phyloP scores from a whole-genome alignment of 2,888 invertebrate genomes.

The Cistogaster globosa region DNA sequence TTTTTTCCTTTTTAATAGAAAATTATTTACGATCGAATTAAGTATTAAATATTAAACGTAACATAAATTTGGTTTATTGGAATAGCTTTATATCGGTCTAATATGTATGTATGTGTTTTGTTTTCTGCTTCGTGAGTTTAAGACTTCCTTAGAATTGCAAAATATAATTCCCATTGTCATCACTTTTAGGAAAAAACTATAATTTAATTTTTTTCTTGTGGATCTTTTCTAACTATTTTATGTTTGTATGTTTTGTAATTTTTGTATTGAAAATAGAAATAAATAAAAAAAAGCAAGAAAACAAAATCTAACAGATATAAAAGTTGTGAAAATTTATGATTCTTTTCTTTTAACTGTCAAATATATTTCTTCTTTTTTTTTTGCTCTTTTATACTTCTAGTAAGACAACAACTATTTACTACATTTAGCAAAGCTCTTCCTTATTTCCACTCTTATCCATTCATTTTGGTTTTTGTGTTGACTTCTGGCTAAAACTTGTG shows the following conservation, averaged over 20 bases:
- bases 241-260: conserved; percentile 57
- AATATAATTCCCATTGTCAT: conserved; percentile 69
- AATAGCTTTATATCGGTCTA: conserved; percentile 11
- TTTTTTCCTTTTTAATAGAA: not conserved
- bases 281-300: not conserved
- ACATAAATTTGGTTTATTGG: conserved; percentile 32
- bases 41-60: conserved; percentile 19
- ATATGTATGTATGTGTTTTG: not conserved
- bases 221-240: conserved; percentile 53
- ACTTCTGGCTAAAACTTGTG: conserved; percentile 62
- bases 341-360: conserved; percentile 72
- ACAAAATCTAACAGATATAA: conserved; percentile 56
- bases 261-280: conserved; percentile 31
- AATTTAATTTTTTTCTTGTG: conserved; percentile 58
- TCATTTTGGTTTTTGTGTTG: conserved; percentile 36
- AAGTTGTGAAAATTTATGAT: conserved; percentile 71
- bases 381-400: conserved; percentile 8
- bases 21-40: conserved; percentile 17
- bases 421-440: conserved; percentile 51
- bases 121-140: not conserved
- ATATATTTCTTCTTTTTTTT: conserved; percentile 63
- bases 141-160: conserved; percentile 62
- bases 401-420: conserved; percentile 41
- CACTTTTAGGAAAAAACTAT: conserved; percentile 62
- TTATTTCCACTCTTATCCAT: conserved; percentile 39